Conservation (phyloP, 2,888 invertebrate genomes). For the Amblyjoppa proteus region DNA sequence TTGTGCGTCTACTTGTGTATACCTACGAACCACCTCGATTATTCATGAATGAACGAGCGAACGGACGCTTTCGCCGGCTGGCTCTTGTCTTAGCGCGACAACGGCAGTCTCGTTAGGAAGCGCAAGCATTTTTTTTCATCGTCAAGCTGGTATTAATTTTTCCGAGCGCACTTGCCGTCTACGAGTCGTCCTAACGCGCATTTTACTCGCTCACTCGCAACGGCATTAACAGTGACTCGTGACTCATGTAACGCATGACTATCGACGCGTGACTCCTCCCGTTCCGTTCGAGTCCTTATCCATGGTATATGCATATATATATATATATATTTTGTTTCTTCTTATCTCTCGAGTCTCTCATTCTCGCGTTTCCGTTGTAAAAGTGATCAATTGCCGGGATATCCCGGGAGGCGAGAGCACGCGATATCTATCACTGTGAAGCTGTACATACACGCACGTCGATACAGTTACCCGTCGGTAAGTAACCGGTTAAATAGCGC, state of each 20-base stretch:
- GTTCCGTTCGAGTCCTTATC: constrained; percentile 12
- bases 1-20: not conserved
- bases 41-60: constrained; percentile 56
- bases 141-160: constrained; percentile 1
- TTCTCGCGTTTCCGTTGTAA: constrained; percentile 10
- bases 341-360: not conserved
- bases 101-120: constrained; percentile 40
- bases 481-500: not conserved
- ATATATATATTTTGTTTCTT: not conserved
- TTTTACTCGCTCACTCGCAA: constrained; percentile 19
- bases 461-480: not conserved
- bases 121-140: constrained; percentile 24
- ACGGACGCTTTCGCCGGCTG: constrained; percentile 4
- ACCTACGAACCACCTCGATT: constrained; percentile 7
- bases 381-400: constrained; percentile 29
- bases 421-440: not conserved
- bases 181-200: constrained; percentile 10
- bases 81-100: constrained; percentile 27
- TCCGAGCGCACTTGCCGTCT: not conserved
- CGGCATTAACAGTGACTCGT: constrained; percentile 37
- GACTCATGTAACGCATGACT: constrained; percentile 44
- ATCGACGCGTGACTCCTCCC: constrained; percentile 48
- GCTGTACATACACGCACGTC: not conserved
- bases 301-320: not conserved
- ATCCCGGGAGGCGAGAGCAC: not conserved